Percentiles rank a stretch among this genome's conserved stretches.
Conservation (phyloP, 2,888 invertebrate genomes). For the Noctua fimbriata region DNA sequence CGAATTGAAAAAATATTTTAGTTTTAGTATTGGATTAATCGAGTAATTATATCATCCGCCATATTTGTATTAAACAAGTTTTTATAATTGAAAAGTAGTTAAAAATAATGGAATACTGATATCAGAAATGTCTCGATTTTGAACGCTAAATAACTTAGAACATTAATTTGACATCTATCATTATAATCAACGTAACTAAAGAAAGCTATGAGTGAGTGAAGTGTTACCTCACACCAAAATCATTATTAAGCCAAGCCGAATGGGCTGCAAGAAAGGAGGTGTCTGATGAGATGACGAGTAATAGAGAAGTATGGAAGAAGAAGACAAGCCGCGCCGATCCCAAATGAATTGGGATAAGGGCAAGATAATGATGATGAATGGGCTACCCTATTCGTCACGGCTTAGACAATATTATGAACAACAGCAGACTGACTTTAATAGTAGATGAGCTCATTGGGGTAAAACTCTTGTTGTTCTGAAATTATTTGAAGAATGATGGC, state of each 20-base stretch:
- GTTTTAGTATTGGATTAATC: not conserved
- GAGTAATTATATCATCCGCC: slow-evolving; percentile 27
- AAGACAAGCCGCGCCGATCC: too few relatives aligned
- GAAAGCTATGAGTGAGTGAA: not conserved
- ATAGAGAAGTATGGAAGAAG: too few relatives aligned
- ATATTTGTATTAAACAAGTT: slow-evolving; percentile 33
- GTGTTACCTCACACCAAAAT: not conserved
- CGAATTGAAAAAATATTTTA: too few relatives aligned
- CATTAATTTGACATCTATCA: slow-evolving; percentile 29
- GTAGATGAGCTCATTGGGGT: too few relatives aligned
- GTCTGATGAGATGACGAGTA: too few relatives aligned
- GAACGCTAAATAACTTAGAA: slow-evolving; percentile 18
- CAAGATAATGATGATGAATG: not conserved
- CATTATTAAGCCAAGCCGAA: not conserved
- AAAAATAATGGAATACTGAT: slow-evolving; percentile 43
- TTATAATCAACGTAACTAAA: not conserved
- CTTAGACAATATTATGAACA: not conserved
- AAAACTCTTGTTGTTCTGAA: too few relatives aligned
- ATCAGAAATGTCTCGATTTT: slow-evolving; percentile 42
- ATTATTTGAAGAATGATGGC: too few relatives aligned
- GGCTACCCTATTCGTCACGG: not conserved
- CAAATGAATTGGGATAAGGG: too few relatives aligned
- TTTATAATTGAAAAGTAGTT: slow-evolving; percentile 47
- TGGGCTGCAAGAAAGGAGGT: too few relatives aligned
- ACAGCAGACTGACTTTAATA: not conserved